These are phyloP conservation scores for Notiomystis cincta DNA, from an alignment of 2,113 vertebrate species.

Conservation along the genomic window DNA sequence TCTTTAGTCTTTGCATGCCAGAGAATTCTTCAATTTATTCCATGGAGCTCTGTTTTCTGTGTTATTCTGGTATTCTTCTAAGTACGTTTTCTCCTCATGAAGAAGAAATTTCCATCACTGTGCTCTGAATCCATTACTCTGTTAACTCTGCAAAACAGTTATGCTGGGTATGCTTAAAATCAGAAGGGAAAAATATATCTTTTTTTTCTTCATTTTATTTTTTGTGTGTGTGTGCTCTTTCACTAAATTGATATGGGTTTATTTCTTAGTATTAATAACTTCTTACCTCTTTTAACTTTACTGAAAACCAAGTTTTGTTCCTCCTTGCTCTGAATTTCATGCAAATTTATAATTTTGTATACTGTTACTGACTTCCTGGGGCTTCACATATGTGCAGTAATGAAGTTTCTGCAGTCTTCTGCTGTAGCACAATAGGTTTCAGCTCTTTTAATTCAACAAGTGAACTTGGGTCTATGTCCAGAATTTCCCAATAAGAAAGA, in stretches of 20 bases:
- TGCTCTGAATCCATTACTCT: slow-evolving; percentile 50
- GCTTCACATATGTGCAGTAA: background rate
- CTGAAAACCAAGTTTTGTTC: background rate
- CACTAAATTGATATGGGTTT: background rate
- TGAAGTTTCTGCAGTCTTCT: background rate
- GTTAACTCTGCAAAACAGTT: slow-evolving; percentile 36
- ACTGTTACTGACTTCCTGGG: background rate
- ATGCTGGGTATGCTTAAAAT: slow-evolving; percentile 28
- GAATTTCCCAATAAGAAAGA: background rate
- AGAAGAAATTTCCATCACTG: slow-evolving; percentile 58
- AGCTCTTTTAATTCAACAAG: background rate
- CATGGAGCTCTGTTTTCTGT: slow-evolving; percentile 51
- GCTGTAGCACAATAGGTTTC: background rate
- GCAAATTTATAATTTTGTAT: background rate
- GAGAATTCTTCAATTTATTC: slow-evolving; percentile 68
- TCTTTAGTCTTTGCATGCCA: slow-evolving; percentile 66
- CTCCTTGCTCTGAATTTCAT: slow-evolving; percentile 4
- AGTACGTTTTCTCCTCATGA: slow-evolving; percentile 40
- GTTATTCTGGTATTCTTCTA: slow-evolving; percentile 62
- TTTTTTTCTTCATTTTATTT: background rate
- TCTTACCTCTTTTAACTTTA: background rate
- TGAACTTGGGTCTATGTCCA: background rate
- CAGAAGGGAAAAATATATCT: background rate
- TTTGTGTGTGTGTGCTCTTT: background rate
- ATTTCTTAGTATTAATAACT: slow-evolving; percentile 9